Base-by-base conservation (phyloP, 2,113 vertebrate species). In the Stercorarius parasiticus region DNA sequence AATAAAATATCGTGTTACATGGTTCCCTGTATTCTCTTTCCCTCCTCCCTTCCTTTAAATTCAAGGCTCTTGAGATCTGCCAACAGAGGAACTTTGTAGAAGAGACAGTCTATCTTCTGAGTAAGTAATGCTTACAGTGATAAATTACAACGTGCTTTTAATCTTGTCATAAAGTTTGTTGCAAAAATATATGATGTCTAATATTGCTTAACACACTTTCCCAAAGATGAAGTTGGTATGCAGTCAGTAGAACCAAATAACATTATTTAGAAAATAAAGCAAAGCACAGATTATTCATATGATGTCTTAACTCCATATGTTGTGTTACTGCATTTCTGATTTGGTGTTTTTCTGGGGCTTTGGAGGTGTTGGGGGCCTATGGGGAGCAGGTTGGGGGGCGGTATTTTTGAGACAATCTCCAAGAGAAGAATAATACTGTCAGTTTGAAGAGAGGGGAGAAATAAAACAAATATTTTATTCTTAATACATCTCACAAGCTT, bases 41-140 rank as follows among this genome's bases (percentile, higher is more conserved):
- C 69, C 55, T 85, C 49, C 32, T 76, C 21, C 20, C 90, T 73
- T 67, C 93, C 30, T 53, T 96, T 92, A 88, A 69, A 92, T 94
- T 88, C 72, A 98, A 99, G 99, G 99, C 99, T 97, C 98, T 99
- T 82, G 99, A 99, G 97, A 99, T 99, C 95, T 99, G 99, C 96
- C 99, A 99, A 79, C 99, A 99, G 98, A 99, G 99, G 93, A 99
- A 99, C 97, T 99, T 99, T 95, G 99, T 99, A 49, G 99, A 99
- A 98, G 99, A 99, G 93, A 99, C 99, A 0, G 99, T 99, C 81
- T 99, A 99, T 97, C 98, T 99, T 95, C 98, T 99, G 94, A 99
- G 99, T 99, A 98, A 99, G 99, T 99, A 97, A 16, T n/a, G 20
- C 36, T 86, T 4, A 13, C 27, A 74, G 25, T 92, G 59, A 76